These are phyloP conservation scores for Melanotaenia trifasciata DNA, from an alignment of 2,797 vertebrate species.

Conservation along the genomic window DNA sequence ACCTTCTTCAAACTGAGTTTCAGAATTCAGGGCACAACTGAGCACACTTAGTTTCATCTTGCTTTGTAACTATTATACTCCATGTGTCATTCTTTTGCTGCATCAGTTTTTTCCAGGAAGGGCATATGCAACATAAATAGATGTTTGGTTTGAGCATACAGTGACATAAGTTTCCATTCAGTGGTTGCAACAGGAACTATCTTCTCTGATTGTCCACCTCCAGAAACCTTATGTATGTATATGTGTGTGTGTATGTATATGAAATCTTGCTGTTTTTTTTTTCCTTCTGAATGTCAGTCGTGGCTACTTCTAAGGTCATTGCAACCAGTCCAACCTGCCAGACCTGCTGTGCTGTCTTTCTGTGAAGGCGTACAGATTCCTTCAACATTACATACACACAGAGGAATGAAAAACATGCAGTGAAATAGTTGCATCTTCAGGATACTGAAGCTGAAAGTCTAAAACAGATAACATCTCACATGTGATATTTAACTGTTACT, in stretches of 20 bases:
- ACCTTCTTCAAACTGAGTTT: not conserved
- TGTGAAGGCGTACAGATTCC: constrained; percentile 38
- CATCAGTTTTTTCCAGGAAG: constrained; percentile 49
- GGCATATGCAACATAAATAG: constrained; percentile 30
- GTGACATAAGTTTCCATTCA: constrained; percentile 51
- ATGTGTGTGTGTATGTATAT: too few relatives aligned
- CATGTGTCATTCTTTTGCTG: constrained; percentile 7
- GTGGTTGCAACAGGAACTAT: constrained; percentile 41
- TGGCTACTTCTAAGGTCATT: constrained; percentile 9
- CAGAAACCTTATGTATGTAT: not conserved
- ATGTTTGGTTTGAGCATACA: constrained; percentile 11
- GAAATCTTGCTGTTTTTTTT: not conserved
- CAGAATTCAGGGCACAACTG: not conserved
- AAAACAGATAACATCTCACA: not conserved
- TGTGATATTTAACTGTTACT: not conserved
- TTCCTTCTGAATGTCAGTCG: not conserved
- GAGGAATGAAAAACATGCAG: constrained; percentile 44
- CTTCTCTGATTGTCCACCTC: constrained; percentile 5
- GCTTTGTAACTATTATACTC: not conserved
- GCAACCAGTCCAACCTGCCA: constrained; percentile 43
- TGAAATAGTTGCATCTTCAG: not conserved
- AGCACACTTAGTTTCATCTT: not conserved
- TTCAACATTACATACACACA: constrained; percentile 3
- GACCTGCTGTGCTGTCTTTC: constrained; percentile 44
- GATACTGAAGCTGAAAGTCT: not conserved